Evolutionary conservation across 2,113 vertebrate species (phyloP).

Genomic region (Istiophorus platypterus): DNA sequence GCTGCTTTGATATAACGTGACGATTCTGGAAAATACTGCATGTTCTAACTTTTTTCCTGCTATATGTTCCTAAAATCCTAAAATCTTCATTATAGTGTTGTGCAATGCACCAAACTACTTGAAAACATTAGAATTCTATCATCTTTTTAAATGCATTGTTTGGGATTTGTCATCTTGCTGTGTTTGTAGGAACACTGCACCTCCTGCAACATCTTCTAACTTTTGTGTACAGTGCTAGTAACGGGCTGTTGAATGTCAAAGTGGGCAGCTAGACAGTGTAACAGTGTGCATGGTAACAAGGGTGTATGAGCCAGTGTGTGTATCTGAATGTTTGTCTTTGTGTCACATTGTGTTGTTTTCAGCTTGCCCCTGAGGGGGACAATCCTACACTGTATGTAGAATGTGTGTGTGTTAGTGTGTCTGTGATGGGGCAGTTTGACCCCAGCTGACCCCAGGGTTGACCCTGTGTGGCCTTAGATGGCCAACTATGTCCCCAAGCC

Average conservation of each 20-base stretch:
- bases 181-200: background rate
- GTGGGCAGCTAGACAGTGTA: slow-evolving; percentile 11
- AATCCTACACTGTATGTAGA: slow-evolving; percentile 9
- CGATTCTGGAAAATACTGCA: background rate
- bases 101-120: background rate
- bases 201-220: background rate
- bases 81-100: background rate
- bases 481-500: slow-evolving; percentile 45
- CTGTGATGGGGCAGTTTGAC: slow-evolving; percentile 52
- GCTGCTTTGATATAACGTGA: background rate
- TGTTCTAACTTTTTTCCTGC: background rate
- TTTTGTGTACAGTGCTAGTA: slow-evolving; percentile 5
- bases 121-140: background rate
- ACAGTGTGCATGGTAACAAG: slow-evolving; percentile 19
- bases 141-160: background rate
- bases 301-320: slow-evolving; percentile 24
- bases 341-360: slow-evolving; percentile 67
- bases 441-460: slow-evolving; percentile 54
- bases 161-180: background rate
- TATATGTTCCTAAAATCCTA: background rate
- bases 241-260: slow-evolving; percentile 18
- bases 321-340: slow-evolving; percentile 40
- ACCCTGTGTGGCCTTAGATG: slow-evolving; percentile 45
- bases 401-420: slow-evolving; percentile 13
- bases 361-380: slow-evolving; percentile 17